Evolutionary conservation across 2,797 vertebrate genomes (phyloP).

Genomic region (Aplochiton taeniatus): DNA sequence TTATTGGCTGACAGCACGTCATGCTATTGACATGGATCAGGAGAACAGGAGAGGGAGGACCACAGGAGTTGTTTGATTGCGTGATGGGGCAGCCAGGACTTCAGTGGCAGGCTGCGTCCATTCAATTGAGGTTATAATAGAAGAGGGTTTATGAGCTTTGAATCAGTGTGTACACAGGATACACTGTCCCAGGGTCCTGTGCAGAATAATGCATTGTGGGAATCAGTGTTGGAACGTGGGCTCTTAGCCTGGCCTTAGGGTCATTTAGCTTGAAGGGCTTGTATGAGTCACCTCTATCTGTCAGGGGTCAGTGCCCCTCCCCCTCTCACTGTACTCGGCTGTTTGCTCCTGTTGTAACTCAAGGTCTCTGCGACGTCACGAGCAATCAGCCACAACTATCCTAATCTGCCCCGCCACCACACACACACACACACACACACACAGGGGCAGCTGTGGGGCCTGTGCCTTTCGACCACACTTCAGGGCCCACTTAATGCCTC

Average conservation of each 20-base stretch:
- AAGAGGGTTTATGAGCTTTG: too few species aligned
- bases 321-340: constrained; percentile 17
- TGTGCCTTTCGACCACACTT: background rate
- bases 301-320: constrained; percentile 4
- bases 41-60: constrained; percentile 22
- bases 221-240: too few species aligned
- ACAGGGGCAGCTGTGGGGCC: constrained; percentile 52
- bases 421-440: constrained; percentile 20
- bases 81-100: constrained; percentile 1
- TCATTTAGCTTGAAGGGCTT: background rate
- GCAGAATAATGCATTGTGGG: too few species aligned
- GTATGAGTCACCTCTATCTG: constrained; percentile 9
- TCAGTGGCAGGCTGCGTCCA: background rate
- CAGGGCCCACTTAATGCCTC: too few species aligned
- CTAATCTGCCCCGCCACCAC: constrained; percentile 9
- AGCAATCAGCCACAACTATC: constrained; percentile 7
- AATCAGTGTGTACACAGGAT: too few species aligned
- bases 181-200: too few species aligned
- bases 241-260: too few species aligned
- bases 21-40: constrained; percentile 51
- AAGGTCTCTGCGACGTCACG: constrained; percentile 27
- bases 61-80: constrained; percentile 4
- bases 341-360: constrained; percentile 26
- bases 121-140: too few species aligned
- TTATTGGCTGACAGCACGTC: constrained; percentile 10